phyloP scores from a whole-genome alignment of 2,113 vertebrate species.

The Silurus glanis region DNA sequence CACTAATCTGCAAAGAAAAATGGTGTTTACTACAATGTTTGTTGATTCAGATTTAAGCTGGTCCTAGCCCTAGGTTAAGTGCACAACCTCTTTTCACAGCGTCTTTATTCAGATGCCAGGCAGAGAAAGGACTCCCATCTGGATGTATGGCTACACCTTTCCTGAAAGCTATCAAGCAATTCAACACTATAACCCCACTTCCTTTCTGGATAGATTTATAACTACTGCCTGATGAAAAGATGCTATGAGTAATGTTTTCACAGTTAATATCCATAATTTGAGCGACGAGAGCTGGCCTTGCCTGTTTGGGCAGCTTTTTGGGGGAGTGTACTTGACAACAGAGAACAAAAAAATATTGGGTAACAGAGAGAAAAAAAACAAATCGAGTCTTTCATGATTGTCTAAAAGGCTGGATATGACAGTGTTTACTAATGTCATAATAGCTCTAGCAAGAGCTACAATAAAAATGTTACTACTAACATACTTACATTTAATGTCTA shows the following conservation, averaged over 20 bases:
- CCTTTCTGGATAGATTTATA: constrained; percentile 46
- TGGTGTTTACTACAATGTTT: constrained; percentile 4
- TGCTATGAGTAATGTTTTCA: constrained; percentile 31
- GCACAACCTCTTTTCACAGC: constrained; percentile 15
- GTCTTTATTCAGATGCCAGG: constrained; percentile 11
- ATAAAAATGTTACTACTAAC: neutral
- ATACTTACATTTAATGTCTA: neutral
- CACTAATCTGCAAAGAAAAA: constrained; percentile 5
- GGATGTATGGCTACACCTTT: constrained; percentile 47
- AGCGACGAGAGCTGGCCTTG: constrained; percentile 24
- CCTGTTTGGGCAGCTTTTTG: constrained; percentile 30
- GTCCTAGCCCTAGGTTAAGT: neutral
- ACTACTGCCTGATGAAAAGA: constrained; percentile 56
- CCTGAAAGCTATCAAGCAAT: constrained; percentile 39
- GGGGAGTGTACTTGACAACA: constrained; percentile 24
- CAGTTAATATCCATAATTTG: constrained; percentile 7
- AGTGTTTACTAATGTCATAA: neutral
- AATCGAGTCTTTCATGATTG: neutral
- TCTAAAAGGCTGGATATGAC: neutral
- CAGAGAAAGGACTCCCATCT: constrained; percentile 7
- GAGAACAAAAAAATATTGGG: constrained; percentile 16
- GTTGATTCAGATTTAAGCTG: neutral
- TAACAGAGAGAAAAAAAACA: neutral
- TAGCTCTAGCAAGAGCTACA: neutral
- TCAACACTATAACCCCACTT: constrained; percentile 35